A percentile compares a stretch with the other conserved stretches of the same genome.
Evolutionary conservation across 2,797 vertebrate species (phyloP).

Genomic region (Falco concolor): DNA sequence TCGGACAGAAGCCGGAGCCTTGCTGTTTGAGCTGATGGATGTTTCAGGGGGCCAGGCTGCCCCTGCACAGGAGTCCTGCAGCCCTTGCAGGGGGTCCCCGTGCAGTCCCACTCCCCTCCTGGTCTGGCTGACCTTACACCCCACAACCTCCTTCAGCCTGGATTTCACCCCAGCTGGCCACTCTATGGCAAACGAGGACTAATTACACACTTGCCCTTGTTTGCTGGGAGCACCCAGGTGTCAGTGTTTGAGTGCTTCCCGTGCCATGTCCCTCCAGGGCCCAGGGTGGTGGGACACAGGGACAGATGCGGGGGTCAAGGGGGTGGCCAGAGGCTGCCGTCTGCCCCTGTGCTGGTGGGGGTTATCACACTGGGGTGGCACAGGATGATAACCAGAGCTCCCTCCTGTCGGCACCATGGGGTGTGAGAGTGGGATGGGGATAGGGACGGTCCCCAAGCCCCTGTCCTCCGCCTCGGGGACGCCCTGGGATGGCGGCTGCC

Average conservation of each 20-base stretch:
- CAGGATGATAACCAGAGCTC: constrained; percentile 57
- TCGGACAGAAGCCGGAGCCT: not conserved
- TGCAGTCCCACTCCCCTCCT: not conserved
- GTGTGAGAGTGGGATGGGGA: not conserved
- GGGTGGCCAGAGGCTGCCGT: not conserved
- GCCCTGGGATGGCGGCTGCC: not conserved
- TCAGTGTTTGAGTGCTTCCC: rapidly evolving
- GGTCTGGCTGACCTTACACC: not conserved
- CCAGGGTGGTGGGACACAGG: not conserved
- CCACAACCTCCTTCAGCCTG: not conserved
- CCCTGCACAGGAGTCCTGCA: not conserved
- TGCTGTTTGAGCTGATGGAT: not conserved
- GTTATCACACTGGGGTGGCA: not conserved
- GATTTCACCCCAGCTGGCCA: not conserved
- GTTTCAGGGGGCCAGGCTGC: not conserved
- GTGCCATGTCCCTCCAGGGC: rapidly evolving
- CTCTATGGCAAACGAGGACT: not conserved
- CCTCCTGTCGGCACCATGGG: not conserved
- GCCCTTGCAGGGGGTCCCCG: rapidly evolving
- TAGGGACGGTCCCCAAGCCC: not conserved
- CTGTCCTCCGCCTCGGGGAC: not conserved
- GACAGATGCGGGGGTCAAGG: not conserved
- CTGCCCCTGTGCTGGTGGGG: not conserved
- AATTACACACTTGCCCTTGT: not conserved
- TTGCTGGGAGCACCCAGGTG: not conserved